Evolutionary conservation across 2,888 invertebrate species (phyloP), one percentile per base, ranked within the genome.

Genomic region (Antheraea assamensis): DNA sequence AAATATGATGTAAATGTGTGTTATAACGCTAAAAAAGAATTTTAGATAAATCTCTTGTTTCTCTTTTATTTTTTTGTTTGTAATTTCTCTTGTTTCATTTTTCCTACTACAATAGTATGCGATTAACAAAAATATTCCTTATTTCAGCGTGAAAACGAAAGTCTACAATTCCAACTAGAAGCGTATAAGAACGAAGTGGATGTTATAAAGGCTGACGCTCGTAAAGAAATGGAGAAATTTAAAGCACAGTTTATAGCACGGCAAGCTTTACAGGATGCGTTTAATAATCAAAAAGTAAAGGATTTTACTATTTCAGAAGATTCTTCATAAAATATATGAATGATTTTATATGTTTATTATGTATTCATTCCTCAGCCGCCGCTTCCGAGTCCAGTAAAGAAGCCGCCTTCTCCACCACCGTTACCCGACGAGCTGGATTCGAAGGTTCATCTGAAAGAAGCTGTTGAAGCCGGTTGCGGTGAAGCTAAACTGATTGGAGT

Each of bases 181-280:
- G 99, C 98, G 0, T 98, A 98, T 86, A 98, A 98, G 89, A 98
- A 98, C 90, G 99, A 99, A 95, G 97, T 98, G 72, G 98, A 98
- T 82, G 95, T 98, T 58, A 96, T 98, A 35, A 97, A 98, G 86
- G 96, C 96, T 42, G 98, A 98, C 85, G 95, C 96, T 70, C 96
- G 97, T 85, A 95, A 96, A 74, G 97, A 97, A 82, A 94, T 97
- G 80, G 97, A 98, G 74, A 94, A 93, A 76, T 96, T 97, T 75
- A 98, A 98, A 87, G 98, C 98, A 30, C 97, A 98, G 82, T 98
- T 98, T 89, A 96, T 98, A 70, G 94, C 94, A 2, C 87, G 93
- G 21, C 93, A 94, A 80, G 93, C 92, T 79, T 85, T 97, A 74
- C 89, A 91, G 74, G 89, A 82, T 58, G 88, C 89, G 4, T 76